Evolutionary conservation across 2,888 invertebrate genomes (phyloP).

Genomic region (Clusia tigrina): DNA sequence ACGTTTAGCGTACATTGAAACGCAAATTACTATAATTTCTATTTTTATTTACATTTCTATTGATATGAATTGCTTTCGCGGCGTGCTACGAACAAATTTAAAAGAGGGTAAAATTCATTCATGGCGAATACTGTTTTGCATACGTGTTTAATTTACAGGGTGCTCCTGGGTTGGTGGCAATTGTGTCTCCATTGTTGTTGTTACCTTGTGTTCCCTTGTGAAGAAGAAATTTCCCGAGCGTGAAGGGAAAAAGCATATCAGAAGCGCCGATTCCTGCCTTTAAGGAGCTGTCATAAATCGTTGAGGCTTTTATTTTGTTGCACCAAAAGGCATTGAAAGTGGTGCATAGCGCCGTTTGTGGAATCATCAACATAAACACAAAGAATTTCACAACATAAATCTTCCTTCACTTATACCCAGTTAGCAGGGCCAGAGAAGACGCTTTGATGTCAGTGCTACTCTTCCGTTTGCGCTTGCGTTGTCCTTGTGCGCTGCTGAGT

Average conservation of each 20-base stretch:
- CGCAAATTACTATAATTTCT: constrained; percentile 50
- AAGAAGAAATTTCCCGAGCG: background rate
- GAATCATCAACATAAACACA: constrained; percentile 11
- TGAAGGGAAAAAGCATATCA: no score
- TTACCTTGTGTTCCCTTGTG: background rate
- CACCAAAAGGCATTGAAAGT: background rate
- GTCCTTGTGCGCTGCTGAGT: background rate
- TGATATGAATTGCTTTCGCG: constrained; percentile 50
- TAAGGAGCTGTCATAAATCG: constrained; percentile 24
- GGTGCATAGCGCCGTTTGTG: background rate
- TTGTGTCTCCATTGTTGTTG: background rate
- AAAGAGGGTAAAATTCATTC: constrained; percentile 27
- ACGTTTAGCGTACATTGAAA: background rate
- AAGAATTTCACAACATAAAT: constrained; percentile 12
- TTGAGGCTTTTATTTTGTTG: constrained; percentile 13
- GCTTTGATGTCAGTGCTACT: background rate
- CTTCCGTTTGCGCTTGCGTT: background rate
- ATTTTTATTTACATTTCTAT: constrained; percentile 61
- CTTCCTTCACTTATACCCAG: background rate
- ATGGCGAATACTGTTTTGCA: constrained; percentile 22
- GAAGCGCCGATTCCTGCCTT: no score
- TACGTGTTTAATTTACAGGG: constrained; percentile 14
- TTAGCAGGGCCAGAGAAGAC: background rate
- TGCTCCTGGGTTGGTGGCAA: background rate
- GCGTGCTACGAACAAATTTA: background rate